These are phyloP conservation scores for Acleris laterana DNA, from an alignment of 2,888 invertebrate genomes.

Conservation along the genomic window DNA sequence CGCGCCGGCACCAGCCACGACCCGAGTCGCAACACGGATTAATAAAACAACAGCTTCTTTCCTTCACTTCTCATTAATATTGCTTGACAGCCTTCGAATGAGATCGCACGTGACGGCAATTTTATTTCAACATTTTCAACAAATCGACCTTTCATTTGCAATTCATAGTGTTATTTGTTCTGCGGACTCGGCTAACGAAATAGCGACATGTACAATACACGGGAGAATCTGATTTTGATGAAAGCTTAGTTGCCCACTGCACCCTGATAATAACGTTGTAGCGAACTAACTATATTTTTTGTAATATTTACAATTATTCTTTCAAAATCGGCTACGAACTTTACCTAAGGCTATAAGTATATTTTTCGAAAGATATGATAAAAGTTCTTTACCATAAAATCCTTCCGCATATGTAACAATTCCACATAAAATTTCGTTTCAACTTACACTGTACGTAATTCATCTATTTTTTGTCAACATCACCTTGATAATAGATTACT, in stretches of 20 bases:
- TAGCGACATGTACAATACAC: not conserved
- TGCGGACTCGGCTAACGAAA: slow-evolving; percentile 2
- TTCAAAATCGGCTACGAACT: not conserved
- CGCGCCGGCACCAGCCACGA: not conserved
- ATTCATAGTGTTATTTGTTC: slow-evolving; percentile 23
- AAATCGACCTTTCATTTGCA: slow-evolving; percentile 25
- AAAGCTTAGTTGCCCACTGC: too few species aligned
- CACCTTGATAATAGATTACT: too few species aligned
- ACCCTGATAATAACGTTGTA: too few species aligned
- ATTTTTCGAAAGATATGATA: too few species aligned
- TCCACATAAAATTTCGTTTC: too few species aligned
- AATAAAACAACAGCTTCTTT: slow-evolving; percentile 32
- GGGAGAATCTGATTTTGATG: too few species aligned
- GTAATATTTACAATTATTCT: not conserved
- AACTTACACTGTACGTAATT: too few species aligned
- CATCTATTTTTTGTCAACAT: too few species aligned
- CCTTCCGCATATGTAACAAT: too few species aligned
- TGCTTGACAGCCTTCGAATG: slow-evolving; percentile 27
- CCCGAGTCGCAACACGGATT: slow-evolving; percentile 20
- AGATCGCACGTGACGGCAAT: slow-evolving; percentile 33
- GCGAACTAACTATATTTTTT: not conserved
- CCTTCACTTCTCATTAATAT: slow-evolving; percentile 31
- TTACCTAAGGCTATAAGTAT: too few species aligned
- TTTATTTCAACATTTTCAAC: slow-evolving; percentile 14
- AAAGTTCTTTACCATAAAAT: too few species aligned